Conservation (phyloP, 2,113 vertebrate species). For the Erythrolamprus reginae region DNA sequence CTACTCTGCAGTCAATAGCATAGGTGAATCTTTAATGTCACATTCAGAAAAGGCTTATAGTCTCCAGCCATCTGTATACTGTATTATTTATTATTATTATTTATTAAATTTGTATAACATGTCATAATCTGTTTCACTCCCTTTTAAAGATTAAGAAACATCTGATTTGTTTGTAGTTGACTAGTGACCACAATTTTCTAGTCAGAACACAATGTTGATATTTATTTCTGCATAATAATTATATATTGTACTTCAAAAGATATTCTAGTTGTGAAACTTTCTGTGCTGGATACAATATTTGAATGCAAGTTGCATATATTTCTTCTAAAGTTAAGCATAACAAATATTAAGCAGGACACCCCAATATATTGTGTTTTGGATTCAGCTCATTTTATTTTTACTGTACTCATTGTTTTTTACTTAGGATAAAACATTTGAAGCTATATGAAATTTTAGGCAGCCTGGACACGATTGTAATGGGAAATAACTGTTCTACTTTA, state of each 20-base stretch:
- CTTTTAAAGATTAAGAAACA: background rate
- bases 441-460: background rate
- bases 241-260: background rate
- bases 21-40: background rate
- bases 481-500: background rate
- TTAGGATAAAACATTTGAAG: background rate
- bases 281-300: background rate
- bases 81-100: no score
- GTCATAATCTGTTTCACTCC: background rate
- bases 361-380: background rate
- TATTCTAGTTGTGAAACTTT: background rate
- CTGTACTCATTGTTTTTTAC: background rate
- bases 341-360: background rate
- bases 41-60: background rate
- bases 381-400: background rate
- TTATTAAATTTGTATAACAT: no score
- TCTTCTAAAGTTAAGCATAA: background rate
- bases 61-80: background rate
- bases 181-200: background rate
- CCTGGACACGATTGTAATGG: background rate
- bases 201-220: background rate
- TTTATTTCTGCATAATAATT: background rate
- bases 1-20: background rate
- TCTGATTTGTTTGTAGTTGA: background rate
- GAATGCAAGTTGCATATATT: background rate